phyloP scores from a whole-genome alignment of 1,140 invertebrate species.

The Micrasema longulum region DNA sequence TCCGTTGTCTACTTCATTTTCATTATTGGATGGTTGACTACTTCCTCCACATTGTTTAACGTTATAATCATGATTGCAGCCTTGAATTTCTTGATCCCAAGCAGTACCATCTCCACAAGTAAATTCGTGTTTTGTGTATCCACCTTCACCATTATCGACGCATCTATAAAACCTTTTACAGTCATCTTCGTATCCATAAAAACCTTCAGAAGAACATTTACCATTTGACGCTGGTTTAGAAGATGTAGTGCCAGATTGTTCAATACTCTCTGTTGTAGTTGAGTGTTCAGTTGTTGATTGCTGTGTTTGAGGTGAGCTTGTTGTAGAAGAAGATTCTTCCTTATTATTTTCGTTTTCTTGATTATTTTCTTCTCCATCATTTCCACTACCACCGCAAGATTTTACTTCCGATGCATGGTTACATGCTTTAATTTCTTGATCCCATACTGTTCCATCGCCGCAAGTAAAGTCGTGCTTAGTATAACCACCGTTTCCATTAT shows the following conservation, averaged over 20 bases:
- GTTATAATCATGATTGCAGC: constrained; percentile 57
- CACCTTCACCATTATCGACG: constrained; percentile 69
- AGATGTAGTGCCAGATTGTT: constrained; percentile 34
- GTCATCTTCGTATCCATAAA: constrained; percentile 60
- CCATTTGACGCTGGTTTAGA: constrained; percentile 55
- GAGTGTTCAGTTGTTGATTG: constrained; percentile 51
- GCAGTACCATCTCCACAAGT: constrained; percentile 70
- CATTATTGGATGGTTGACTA: constrained; percentile 40
- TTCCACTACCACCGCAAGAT: constrained; percentile 52
- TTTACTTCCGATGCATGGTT: constrained; percentile 56
- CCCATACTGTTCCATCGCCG: constrained; percentile 69
- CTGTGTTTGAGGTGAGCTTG: constrained; percentile 52
- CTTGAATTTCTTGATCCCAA: constrained; percentile 58
- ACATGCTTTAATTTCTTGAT: constrained; percentile 55
- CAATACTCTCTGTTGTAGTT: constrained; percentile 36
- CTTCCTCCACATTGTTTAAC: constrained; percentile 52
- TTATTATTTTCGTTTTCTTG: constrained; percentile 42
- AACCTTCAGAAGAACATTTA: constrained; percentile 64
- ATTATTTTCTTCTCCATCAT: too few relatives aligned
- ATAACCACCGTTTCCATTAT: constrained; percentile 68
- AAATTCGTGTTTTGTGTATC: constrained; percentile 70
- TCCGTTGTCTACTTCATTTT: constrained; percentile 48
- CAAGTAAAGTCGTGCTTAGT: constrained; percentile 71
- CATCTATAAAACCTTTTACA: constrained; percentile 72
- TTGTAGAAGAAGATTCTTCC: constrained; percentile 52